Percentiles rank a stretch among this genome's conserved stretches.
Conservation (phyloP, 23 tunicate species). For the Trididemnum miniatum region DNA sequence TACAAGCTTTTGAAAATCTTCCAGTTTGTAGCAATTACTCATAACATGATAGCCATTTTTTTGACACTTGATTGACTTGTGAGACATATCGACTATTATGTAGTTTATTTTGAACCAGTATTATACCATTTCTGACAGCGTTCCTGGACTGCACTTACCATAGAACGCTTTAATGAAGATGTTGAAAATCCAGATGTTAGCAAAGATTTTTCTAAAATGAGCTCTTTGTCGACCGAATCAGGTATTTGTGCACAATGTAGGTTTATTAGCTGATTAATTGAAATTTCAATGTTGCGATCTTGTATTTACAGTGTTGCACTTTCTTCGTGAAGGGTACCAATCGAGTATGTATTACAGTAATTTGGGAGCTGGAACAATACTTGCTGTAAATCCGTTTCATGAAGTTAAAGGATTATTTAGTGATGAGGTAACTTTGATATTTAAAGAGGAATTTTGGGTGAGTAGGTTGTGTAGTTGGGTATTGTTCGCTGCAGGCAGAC, state of each 20-base stretch:
- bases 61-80: too few relatives aligned
- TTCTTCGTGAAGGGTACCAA: conserved; percentile 43
- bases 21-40: too few relatives aligned
- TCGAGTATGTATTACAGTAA: conserved; percentile 46
- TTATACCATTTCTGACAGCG: not conserved
- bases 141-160: conserved; percentile 11
- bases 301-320: conserved; percentile 41
- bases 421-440: conserved; percentile 30
- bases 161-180: conserved; percentile 41
- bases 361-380: conserved; percentile 84
- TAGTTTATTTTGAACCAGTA: too few relatives aligned
- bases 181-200: conserved; percentile 24
- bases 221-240: conserved; percentile 43
- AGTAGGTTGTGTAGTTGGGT: too few relatives aligned
- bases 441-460: too few relatives aligned
- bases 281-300: not conserved
- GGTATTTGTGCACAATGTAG: too few relatives aligned
- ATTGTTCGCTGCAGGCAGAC: too few relatives aligned
- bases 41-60: too few relatives aligned
- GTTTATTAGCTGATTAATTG: too few relatives aligned
- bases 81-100: too few relatives aligned
- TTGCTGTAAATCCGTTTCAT: conserved; percentile 89
- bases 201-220: conserved; percentile 44
- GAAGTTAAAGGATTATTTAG: conserved; percentile 67
- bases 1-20: too few relatives aligned